phyloP scores from a whole-genome alignment of 2,797 vertebrate species.

The Sphenopsis melanotis region DNA sequence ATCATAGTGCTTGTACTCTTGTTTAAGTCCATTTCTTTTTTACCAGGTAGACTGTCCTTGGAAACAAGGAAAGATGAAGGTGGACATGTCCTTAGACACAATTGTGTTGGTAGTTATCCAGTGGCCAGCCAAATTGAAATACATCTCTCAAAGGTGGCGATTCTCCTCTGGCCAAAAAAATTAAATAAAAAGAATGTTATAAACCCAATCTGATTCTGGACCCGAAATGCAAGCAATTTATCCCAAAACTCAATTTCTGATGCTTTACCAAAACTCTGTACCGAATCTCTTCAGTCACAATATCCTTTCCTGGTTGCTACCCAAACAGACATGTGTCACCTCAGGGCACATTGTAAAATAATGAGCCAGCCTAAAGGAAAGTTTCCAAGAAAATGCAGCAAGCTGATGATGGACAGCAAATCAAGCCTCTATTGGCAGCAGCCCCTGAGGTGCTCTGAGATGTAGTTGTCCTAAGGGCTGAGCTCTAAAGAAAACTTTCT shows the following conservation, averaged over 20 bases:
- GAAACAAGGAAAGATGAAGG: background rate
- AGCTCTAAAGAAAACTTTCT: conserved; percentile 2
- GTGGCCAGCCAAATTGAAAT: background rate
- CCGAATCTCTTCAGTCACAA: background rate
- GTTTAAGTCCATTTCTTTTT: background rate
- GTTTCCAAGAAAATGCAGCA: background rate
- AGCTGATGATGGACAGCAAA: background rate
- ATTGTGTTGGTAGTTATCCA: background rate
- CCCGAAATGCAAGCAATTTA: background rate
- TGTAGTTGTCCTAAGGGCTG: background rate
- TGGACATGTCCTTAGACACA: background rate
- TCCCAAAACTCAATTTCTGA: background rate
- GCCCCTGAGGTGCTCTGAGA: background rate
- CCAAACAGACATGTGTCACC: background rate
- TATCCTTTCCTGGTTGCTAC: background rate
- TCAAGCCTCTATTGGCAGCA: background rate
- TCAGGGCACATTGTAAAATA: background rate
- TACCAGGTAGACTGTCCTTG: background rate
- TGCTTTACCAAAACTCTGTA: background rate
- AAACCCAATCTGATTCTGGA: background rate
- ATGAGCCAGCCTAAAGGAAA: background rate
- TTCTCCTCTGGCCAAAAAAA: background rate
- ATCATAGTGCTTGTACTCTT: background rate
- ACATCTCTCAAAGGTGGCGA: background rate
- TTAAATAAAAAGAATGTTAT: background rate